phyloP scores from a whole-genome alignment of 2,888 invertebrate species.

The Pterostichus niger region DNA sequence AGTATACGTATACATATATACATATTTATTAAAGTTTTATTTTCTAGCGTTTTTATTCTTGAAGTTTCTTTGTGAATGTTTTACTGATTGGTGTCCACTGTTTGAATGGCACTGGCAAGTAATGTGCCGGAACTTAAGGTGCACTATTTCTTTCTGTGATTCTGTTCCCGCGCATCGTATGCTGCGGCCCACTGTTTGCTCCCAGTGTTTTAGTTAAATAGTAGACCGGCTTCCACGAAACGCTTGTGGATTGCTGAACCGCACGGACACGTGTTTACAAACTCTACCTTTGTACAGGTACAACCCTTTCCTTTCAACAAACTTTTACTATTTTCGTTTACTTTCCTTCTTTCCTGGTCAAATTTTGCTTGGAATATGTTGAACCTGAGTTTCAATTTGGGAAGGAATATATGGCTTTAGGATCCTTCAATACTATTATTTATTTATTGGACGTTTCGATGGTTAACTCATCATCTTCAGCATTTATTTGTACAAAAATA shows the following conservation, averaged over 20 bases:
- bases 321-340: no score
- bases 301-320: neutral
- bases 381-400: no score
- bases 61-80: neutral
- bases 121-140: constrained; percentile 14
- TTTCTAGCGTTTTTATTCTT: no score
- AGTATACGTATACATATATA: no score
- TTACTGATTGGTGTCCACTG: neutral
- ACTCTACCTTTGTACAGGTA: neutral
- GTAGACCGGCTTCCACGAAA: constrained; percentile 55
- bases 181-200: constrained; percentile 52
- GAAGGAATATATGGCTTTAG: no score
- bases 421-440: no score
- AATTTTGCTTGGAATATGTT: no score
- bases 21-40: no score
- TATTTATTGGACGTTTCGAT: no score
- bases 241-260: neutral
- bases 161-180: constrained; percentile 21
- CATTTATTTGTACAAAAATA: no score
- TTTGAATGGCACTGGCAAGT: neutral
- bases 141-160: constrained; percentile 57
- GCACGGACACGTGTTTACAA: neutral
- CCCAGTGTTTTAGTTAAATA: constrained; percentile 65
- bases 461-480: no score
- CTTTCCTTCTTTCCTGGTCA: no score